Base-by-base conservation (phyloP, 2,797 vertebrate species). In the Phataginus tetradactyla region DNA sequence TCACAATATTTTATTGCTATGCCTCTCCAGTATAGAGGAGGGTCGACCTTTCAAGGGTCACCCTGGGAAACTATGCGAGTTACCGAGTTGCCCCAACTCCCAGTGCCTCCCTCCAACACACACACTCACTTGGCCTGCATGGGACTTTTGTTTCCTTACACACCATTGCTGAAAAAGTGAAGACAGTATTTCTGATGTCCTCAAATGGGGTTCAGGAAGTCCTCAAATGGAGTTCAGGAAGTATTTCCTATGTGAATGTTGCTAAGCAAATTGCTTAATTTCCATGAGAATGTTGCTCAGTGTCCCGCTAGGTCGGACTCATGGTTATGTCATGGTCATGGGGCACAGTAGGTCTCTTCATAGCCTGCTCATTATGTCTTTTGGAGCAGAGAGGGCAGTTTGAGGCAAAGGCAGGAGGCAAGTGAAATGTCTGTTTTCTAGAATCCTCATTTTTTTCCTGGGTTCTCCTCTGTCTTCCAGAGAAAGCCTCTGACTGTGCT, bases 401-500 rank as follows among this genome's bases (percentile, higher is more conserved):
- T 25, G 69, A 63, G 42, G 61, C 21, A 81, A 72, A 25, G 5
- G 23, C 55, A 68, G 61, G 25, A 61, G 51, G 69, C 84, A 20
- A 66, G 45, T 63, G 29, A 94, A 94, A 57, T 39, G n/a, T 57
- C 64, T 83, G 9, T 87, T 87, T 92, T 90, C 81, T 91, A 77
- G 51, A 91, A 86, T 87, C 11, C 29, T 66, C 21, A 86, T 18
- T 64, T 57, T 87, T 27, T 42, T 49, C 29, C 42, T 27, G 3
- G 4, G 25, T 59, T 86, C 64, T 59, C 39, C n/a, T 88, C 66
- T 64, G 4, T 85, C 21, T 90, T 83, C 51, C 81, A 79, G 71
- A 78, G n/a, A 94, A 25, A 92, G 17, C 32, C 12, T 64, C 27
- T 86, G 6, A 63, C 64, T 53, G 7, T 84, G 45, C 12, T 25